Conservation (phyloP, 2,113 vertebrate genomes). For the Penelope pileata region DNA sequence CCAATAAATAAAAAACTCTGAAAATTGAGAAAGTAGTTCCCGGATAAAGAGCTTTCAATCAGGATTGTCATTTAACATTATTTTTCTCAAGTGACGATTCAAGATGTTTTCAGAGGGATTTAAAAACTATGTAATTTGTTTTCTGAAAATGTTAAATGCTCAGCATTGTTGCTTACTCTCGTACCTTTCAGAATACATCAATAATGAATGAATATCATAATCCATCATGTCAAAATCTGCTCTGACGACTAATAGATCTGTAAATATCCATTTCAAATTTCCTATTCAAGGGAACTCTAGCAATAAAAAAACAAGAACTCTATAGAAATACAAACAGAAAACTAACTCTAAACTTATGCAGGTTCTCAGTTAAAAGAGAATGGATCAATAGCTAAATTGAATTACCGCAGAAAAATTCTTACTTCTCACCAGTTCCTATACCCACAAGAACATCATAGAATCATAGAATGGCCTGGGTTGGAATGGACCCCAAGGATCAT, state of each 20-base stretch:
- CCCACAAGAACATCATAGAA: no score
- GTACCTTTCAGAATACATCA: not conserved
- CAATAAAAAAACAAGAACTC: not conserved
- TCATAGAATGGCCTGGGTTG: no score
- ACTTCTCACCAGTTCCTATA: not conserved
- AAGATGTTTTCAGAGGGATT: not conserved
- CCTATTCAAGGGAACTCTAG: not conserved
- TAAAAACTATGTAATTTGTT: not conserved
- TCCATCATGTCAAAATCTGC: not conserved
- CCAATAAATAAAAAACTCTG: not conserved
- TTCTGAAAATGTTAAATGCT: not conserved
- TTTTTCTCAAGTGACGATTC: not conserved
- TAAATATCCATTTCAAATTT: not conserved
- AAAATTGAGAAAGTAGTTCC: not conserved
- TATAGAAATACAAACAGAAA: not conserved
- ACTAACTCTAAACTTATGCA: not conserved
- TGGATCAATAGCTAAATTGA: not conserved
- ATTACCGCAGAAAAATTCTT: not conserved
- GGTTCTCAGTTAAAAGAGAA: not conserved
- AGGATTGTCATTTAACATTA: not conserved
- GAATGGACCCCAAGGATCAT: no score
- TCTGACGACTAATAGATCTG: not conserved
- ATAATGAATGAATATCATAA: not conserved
- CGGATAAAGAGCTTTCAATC: not conserved
- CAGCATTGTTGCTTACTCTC: not conserved